Conservation (phyloP, 2,888 invertebrate species). For the Branchellion lobata region DNA sequence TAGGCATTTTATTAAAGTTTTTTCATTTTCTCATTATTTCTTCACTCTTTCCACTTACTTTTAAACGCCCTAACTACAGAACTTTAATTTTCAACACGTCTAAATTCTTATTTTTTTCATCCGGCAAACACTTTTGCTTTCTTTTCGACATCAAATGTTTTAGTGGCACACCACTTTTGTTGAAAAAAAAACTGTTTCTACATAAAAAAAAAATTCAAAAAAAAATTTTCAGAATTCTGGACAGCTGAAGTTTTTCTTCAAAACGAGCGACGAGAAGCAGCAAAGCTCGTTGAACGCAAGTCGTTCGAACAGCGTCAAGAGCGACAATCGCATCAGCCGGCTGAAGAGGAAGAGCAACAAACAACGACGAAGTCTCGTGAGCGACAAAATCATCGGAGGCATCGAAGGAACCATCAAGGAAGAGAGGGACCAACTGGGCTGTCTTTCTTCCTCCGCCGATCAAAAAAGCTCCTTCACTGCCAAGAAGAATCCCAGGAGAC, state of each 20-base stretch:
- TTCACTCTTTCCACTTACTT: too few relatives aligned
- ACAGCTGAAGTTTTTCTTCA: neutral
- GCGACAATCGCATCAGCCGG: neutral
- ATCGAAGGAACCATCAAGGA: neutral
- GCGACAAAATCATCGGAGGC: neutral
- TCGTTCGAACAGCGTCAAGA: constrained; percentile 1
- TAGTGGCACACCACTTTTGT: too few relatives aligned
- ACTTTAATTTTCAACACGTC: too few relatives aligned
- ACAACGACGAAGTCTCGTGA: neutral
- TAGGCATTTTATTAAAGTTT: too few relatives aligned
- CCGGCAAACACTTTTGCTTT: too few relatives aligned
- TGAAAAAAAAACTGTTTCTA: too few relatives aligned
- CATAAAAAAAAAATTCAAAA: too few relatives aligned
- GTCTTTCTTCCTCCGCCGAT: neutral
- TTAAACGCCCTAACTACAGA: too few relatives aligned
- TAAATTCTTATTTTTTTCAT: too few relatives aligned
- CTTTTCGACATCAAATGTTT: too few relatives aligned
- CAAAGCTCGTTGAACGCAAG: neutral
- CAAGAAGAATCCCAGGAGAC: constrained; percentile 27
- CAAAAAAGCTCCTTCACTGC: too few relatives aligned
- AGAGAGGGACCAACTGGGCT: neutral
- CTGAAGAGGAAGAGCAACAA: neutral
- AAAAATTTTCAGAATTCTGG: neutral
- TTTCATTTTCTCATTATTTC: too few relatives aligned
- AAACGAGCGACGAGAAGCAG: neutral